phyloP scores from a whole-genome alignment of 2,797 vertebrate species.

The Pseudochromis fuscus region DNA sequence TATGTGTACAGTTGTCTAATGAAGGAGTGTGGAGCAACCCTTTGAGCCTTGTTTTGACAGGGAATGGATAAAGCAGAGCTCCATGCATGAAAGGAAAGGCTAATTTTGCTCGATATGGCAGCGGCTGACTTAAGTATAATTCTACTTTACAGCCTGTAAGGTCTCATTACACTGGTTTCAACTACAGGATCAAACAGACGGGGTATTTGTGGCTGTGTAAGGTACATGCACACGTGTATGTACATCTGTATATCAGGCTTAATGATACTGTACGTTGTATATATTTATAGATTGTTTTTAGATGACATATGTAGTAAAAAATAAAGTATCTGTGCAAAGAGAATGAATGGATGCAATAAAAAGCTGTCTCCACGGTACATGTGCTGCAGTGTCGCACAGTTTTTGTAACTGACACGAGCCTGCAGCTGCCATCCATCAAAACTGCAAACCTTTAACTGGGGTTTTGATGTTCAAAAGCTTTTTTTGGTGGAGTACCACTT shows the following conservation, averaged over 20 bases:
- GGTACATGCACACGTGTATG: not conserved
- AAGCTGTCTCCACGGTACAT: too few species aligned
- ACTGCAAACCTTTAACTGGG: too few species aligned
- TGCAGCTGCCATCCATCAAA: too few species aligned
- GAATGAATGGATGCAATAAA: not conserved
- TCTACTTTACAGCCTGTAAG: constrained; percentile 47
- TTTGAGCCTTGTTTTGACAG: constrained; percentile 69
- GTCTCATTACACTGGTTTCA: constrained; percentile 54
- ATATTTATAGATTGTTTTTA: too few species aligned
- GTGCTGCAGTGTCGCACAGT: too few species aligned
- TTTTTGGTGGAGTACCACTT: too few species aligned
- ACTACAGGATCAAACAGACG: constrained; percentile 19
- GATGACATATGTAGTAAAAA: too few species aligned
- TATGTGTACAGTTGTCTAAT: constrained; percentile 44
- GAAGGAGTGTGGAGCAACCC: constrained; percentile 46
- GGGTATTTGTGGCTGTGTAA: constrained; percentile 30
- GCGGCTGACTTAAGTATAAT: constrained; percentile 53
- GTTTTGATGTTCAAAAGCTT: too few species aligned
- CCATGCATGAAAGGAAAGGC: constrained; percentile 49
- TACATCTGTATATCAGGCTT: not conserved
- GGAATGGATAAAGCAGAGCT: constrained; percentile 56
- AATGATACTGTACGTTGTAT: not conserved
- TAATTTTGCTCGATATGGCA: constrained; percentile 62
- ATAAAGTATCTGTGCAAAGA: too few species aligned
- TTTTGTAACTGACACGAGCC: too few species aligned